A percentile compares a stretch with the other conserved stretches of the same genome.
Evolutionary conservation across 2,797 vertebrate genomes (phyloP).

Genomic region (Pseudochaenichthys georgianus): DNA sequence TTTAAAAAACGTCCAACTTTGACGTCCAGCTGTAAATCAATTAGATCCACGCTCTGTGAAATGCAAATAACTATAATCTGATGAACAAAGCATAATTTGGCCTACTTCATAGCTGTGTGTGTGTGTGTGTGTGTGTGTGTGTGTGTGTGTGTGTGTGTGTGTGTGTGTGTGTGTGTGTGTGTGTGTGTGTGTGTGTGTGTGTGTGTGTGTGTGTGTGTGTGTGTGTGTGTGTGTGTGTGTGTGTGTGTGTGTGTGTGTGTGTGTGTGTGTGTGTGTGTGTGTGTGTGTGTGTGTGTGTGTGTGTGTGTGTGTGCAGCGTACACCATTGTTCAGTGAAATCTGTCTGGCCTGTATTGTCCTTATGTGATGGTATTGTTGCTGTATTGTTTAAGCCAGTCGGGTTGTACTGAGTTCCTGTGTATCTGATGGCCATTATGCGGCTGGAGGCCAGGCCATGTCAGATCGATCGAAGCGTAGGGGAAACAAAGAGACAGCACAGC

Average conservation of each 20-base stretch:
- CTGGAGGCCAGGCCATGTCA: constrained; percentile 55
- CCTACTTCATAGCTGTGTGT: constrained; percentile 40
- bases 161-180: too few species aligned
- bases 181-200: constrained; percentile 3
- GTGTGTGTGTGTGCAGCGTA: constrained; percentile 21
- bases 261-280: too few species aligned
- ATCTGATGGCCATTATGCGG: constrained; percentile 54
- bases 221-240: constrained; percentile 26
- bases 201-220: not conserved
- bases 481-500: constrained; percentile 67
- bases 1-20: constrained; percentile 15
- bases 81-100: constrained; percentile 43
- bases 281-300: constrained; percentile 37
- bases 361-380: constrained; percentile 68
- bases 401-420: constrained; percentile 58
- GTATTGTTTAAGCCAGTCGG: constrained; percentile 62
- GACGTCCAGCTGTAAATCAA: constrained; percentile 31
- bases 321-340: constrained; percentile 65
- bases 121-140: constrained; percentile 2
- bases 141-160: not conserved
- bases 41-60: constrained; percentile 44
- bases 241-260: constrained; percentile 30
- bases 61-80: constrained; percentile 49
- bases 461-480: constrained; percentile 59
- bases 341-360: constrained; percentile 68